These are phyloP conservation scores for Aptenodytes patagonicus DNA, from an alignment of 2,113 vertebrate species.

Conservation along the genomic window DNA sequence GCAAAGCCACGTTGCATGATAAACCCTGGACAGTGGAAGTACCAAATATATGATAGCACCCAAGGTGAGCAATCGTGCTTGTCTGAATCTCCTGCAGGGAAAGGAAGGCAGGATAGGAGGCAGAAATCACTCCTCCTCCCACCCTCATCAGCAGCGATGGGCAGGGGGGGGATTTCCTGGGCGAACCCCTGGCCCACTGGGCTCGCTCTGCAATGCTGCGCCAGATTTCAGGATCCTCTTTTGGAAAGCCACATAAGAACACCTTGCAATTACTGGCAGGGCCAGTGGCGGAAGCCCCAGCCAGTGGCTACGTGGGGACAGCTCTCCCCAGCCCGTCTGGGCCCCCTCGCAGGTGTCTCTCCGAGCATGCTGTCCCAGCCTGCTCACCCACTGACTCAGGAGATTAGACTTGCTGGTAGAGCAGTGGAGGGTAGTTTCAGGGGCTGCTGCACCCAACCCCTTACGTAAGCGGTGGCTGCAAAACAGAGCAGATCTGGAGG, in stretches of 20 bases:
- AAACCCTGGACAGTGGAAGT: neutral
- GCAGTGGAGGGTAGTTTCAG: neutral
- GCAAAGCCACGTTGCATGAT: neutral
- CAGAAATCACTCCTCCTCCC: neutral
- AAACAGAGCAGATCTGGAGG: neutral
- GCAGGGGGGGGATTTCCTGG: neutral
- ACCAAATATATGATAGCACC: neutral
- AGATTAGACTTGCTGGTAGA: neutral
- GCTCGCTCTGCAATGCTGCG: accelerated
- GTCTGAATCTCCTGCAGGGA: neutral
- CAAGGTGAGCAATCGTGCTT: neutral
- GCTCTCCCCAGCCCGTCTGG: accelerated
- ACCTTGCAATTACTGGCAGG: neutral
- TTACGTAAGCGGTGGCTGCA: accelerated
- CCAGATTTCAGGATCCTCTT: neutral
- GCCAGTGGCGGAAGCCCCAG: neutral
- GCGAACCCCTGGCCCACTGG: neutral
- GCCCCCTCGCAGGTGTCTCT: neutral
- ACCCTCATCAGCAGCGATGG: neutral
- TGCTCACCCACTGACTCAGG: neutral
- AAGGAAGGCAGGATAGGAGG: neutral
- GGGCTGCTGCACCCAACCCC: neutral
- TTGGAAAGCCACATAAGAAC: neutral
- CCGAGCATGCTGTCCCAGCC: accelerated
- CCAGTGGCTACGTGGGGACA: accelerated